Base-by-base conservation (phyloP, 2,888 invertebrate genomes). In the Notodonta ziczac region DNA sequence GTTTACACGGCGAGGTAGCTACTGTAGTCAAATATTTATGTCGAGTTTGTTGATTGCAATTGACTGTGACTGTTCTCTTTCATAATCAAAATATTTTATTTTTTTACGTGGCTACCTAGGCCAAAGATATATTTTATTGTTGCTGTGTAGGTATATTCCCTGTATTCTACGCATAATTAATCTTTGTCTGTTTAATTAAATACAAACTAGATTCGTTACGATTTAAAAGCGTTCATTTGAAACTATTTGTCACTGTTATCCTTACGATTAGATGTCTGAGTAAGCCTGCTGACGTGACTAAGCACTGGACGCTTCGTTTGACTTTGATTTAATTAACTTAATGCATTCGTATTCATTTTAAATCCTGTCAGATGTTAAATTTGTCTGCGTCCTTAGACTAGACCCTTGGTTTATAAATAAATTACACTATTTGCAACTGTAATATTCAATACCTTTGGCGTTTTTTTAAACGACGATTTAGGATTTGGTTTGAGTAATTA, bases 321-420 rank as follows among this genome's bases (percentile, higher is more conserved):
- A 69, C 76, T 73, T 73, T 66, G 71, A 77, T 77, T 80, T 76
- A 78, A 83, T 83, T 80, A 78, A 72, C 72, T 70, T 74, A 77
- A 79, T 84, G 80, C 80, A 81, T 80, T 78, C 75, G 71, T 76
- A 77, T 78, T 79, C 74, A 74, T 77, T 73, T 77, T 72, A 67
- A 75, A 78, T 77, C 77, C 72, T 65, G 73, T 77, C 69, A 66
- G 69, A 78, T 80, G 78, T 73, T 78, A 66, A 78, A 77, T 78
- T 78, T 76, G 71, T 74, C 69, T 68, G 65, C 44, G 57, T 55
- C 50, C 66, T 70, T 68, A 70, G 61, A 57, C 59, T 70, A 67
- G 67, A 67, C 65, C 70, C 60, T 56, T 60, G 74, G 67, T 72
- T 71, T 63, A 50, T 52, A 58, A 60, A 74, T 73, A 58, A 63